phyloP scores from a whole-genome alignment of 2,113 vertebrate genomes.

The Notothenia rossii region DNA sequence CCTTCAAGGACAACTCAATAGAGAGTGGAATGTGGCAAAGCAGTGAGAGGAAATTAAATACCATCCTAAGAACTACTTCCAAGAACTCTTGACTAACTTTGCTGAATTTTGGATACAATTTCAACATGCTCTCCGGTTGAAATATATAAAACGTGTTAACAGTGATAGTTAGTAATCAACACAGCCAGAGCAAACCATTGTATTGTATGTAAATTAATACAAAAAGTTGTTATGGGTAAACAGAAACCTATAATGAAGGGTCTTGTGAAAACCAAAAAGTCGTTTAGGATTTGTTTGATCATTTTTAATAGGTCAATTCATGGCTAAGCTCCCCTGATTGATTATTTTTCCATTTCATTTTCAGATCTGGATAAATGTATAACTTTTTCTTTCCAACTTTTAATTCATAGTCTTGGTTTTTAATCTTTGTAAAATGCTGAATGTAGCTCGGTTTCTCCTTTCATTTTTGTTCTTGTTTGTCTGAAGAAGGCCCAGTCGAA shows the following conservation, averaged over 20 bases:
- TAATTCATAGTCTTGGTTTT: neutral
- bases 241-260: neutral
- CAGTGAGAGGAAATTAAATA: neutral
- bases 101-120: neutral
- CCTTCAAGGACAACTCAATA: neutral
- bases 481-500: neutral
- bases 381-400: neutral
- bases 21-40: slow-evolving; percentile 12
- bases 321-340: neutral
- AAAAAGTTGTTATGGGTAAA: neutral
- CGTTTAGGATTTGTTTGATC: neutral
- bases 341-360: neutral
- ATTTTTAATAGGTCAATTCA: neutral
- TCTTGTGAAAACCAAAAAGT: too few relatives aligned
- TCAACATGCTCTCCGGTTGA: neutral
- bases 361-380: neutral
- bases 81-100: neutral
- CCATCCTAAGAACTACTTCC: neutral
- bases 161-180: neutral
- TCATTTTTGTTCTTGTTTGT: too few relatives aligned
- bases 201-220: neutral
- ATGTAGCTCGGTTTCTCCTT: neutral
- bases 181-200: neutral
- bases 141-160: neutral
- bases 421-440: neutral